Evolutionary conservation across 2,888 invertebrate species (phyloP), one percentile per base, ranked within the genome.

Genomic region (Aquatica leii): DNA sequence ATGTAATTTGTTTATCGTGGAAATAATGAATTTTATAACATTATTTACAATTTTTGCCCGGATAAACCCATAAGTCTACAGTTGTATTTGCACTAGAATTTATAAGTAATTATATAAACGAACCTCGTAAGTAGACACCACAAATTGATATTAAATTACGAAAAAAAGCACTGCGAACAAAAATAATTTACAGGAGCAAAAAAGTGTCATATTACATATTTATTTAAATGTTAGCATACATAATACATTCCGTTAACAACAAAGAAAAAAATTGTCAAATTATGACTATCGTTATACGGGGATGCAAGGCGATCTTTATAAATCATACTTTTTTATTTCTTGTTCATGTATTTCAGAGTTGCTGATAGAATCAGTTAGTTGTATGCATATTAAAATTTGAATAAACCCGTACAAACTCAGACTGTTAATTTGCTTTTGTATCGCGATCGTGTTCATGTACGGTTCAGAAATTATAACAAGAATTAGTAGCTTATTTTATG

Each of bases 231-330:
- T 12, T n/a, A n/a, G n/a, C n/a, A n/a, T n/a, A n/a, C n/a, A n/a
- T n/a, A n/a, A n/a, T n/a, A n/a, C n/a, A n/a, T n/a, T n/a, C n/a
- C n/a, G n/a, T n/a, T 71, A 75, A 52, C 62, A 71, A 77, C 78
- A 77, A 77, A 79, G 77, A 77, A 77, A 67, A 71, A 74, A 76
- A 77, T 78, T 78, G 74, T 78, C 77, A 76, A 77, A 78, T 78
- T 78, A 79, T 78, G 78, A 78, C 74, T 75, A 73, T 72, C 74
- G 69, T 73, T 76, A 78, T 77, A 77, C 67, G 61, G 71, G 70
- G 72, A 73, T 71, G 77, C 76, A 76, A 78, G 76, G 75, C 77
- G 76, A 78, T 78, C 73, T 76, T 71, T 73, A 75, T 79, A 79
- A 78, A 78, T 79, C 78, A 77, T 71, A 68, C 60, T 53, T 66